phyloP scores from a whole-genome alignment of 2,888 invertebrate species.

The Pachliopta kotzebuea region DNA sequence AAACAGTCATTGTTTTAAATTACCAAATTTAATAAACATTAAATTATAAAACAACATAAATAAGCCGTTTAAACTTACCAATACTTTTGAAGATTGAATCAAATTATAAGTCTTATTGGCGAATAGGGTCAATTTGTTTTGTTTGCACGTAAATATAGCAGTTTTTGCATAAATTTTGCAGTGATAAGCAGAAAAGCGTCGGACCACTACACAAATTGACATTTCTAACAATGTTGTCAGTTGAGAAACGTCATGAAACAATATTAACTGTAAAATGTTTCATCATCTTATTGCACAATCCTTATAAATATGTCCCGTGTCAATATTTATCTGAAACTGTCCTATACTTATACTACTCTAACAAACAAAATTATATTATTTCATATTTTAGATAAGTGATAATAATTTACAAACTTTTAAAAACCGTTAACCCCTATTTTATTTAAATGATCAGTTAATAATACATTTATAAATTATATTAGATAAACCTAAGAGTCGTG shows the following conservation, averaged over 20 bases:
- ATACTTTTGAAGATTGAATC: conserved; percentile 35
- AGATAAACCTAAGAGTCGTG: too few relatives aligned
- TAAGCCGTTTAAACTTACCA: conserved; percentile 43
- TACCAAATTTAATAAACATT: not conserved
- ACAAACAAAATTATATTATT: too few relatives aligned
- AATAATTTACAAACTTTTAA: too few relatives aligned
- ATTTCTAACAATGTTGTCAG: conserved; percentile 46
- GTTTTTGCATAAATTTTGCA: conserved; percentile 62
- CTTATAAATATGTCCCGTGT: not conserved
- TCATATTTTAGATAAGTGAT: too few relatives aligned
- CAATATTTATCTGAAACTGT: not conserved
- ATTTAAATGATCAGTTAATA: too few relatives aligned
- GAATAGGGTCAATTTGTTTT: conserved; percentile 38
- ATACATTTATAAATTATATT: too few relatives aligned
- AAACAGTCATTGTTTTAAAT: conserved; percentile 4
- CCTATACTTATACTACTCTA: not conserved
- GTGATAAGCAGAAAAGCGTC: conserved; percentile 75
- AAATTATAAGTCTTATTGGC: conserved; percentile 35
- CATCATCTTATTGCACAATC: not conserved
- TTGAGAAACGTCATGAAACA: conserved; percentile 12
- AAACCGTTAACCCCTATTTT: too few relatives aligned
- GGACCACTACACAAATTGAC: conserved; percentile 69
- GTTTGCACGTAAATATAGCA: conserved; percentile 50
- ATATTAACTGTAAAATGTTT: not conserved
- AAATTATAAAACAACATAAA: not conserved